A percentile compares a stretch with the other conserved stretches of the same genome.
Evolutionary conservation across 2,113 vertebrate genomes (phyloP).

Genomic region (Maccullochella peelii): DNA sequence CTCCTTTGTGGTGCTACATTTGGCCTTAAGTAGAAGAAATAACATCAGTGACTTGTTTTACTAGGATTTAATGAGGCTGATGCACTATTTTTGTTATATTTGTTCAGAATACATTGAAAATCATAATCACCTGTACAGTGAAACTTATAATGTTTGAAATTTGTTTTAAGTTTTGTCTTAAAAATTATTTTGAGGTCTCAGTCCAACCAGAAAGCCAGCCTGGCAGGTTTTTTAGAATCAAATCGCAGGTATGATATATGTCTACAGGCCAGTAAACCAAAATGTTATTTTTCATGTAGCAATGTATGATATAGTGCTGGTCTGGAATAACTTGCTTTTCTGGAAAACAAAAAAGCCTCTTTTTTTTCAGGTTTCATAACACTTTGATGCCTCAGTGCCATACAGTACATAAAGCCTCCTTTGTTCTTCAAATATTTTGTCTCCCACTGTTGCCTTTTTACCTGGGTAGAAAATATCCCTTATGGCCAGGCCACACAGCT

Average conservation of each 20-base stretch:
- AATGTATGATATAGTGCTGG: neutral
- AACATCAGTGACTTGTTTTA: neutral
- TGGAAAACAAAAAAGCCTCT: neutral
- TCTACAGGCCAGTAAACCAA: neutral
- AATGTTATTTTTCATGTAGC: neutral
- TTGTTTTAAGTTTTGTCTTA: too few relatives aligned
- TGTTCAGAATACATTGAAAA: neutral
- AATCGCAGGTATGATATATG: neutral
- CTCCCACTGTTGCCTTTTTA: slow-evolving; percentile 5
- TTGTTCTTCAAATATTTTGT: slow-evolving; percentile 25
- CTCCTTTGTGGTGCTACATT: neutral
- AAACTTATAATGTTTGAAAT: too few relatives aligned
- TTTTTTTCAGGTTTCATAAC: neutral
- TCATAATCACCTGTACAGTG: neutral
- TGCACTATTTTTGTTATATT: neutral
- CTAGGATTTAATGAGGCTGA: neutral
- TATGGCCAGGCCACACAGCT: too few relatives aligned
- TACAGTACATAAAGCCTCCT: neutral
- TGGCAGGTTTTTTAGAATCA: neutral
- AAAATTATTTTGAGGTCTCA: neutral
- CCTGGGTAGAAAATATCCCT: neutral
- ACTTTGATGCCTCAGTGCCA: neutral
- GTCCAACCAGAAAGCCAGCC: neutral
- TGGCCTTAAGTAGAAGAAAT: neutral
- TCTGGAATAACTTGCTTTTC: neutral